Percentiles rank a stretch among this genome's conserved stretches.
Evolutionary conservation across 2,888 invertebrate species (phyloP).

Genomic region (Agonopterix alstromeriana): DNA sequence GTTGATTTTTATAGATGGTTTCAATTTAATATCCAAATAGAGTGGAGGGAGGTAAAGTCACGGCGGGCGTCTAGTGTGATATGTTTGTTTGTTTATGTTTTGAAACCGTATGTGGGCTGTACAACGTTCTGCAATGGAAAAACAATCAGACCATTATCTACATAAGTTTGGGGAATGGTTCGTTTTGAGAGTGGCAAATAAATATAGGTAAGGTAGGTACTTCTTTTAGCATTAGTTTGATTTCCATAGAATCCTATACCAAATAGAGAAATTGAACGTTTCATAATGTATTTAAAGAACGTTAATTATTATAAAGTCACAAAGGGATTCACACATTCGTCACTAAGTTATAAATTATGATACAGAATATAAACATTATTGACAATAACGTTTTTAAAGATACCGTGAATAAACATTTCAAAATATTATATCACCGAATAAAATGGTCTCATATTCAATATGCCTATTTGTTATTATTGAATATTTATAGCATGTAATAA

Average conservation of each 20-base stretch:
- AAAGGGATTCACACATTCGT: no score
- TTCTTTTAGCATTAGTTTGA: no score
- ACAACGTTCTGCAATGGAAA: slow-evolving; percentile 12
- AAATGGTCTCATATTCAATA: slow-evolving; percentile 8
- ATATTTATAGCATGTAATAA: slow-evolving; percentile 52
- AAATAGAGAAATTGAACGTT: no score
- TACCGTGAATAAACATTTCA: background rate
- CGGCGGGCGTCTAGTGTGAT: slow-evolving; percentile 34
- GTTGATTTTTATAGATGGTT: slow-evolving; percentile 34
- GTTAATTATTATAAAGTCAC: no score
- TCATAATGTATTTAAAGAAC: no score
- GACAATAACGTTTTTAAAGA: no score
- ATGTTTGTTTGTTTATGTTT: slow-evolving; percentile 32
- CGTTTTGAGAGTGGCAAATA: background rate
- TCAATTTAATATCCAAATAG: slow-evolving; percentile 31
- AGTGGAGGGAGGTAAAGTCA: slow-evolving; percentile 27
- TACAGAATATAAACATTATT: no score
- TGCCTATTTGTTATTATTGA: slow-evolving; percentile 34
- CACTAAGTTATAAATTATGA: no score
- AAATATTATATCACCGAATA: background rate
- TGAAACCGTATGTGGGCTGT: slow-evolving; percentile 36
- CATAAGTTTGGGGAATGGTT: slow-evolving; percentile 12
- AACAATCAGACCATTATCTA: slow-evolving; percentile 23
- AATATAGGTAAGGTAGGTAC: no score
- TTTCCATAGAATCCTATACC: no score